These are phyloP conservation scores for Trichonephila clavata DNA, from an alignment of 1,140 invertebrate species.

Conservation along the genomic window DNA sequence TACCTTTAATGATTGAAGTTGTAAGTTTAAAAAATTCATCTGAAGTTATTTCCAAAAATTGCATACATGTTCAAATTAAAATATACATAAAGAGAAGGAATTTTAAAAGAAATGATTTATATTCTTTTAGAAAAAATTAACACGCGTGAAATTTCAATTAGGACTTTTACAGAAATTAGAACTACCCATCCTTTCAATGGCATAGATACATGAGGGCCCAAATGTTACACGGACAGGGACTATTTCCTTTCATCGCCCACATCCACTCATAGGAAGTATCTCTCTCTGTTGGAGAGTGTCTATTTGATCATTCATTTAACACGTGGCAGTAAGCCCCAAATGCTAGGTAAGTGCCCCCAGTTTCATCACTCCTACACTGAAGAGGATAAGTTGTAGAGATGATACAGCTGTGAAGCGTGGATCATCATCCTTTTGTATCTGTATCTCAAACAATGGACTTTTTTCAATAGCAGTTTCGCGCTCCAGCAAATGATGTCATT, in stretches of 20 bases:
- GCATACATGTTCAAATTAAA: no score
- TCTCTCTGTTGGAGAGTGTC: neutral
- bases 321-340: neutral
- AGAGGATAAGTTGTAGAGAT: neutral
- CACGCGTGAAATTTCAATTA: no score
- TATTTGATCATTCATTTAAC: neutral
- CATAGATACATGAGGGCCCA: no score
- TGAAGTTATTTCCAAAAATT: no score
- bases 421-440: constrained; percentile 9
- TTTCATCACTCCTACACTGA: neutral
- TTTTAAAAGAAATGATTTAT: no score
- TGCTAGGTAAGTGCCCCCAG: neutral
- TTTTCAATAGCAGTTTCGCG: neutral
- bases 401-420: neutral
- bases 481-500: neutral
- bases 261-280: neutral
- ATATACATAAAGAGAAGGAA: no score
- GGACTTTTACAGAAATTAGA: no score
- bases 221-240: neutral
- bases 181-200: no score
- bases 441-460: neutral
- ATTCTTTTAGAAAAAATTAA: no score
- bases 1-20: no score
- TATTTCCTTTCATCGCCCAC: neutral
- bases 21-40: no score